Percentiles rank a stretch among this genome's conserved stretches.
phyloP scores from a whole-genome alignment of 2,797 vertebrate genomes.

The Malacoctenus gilli region DNA sequence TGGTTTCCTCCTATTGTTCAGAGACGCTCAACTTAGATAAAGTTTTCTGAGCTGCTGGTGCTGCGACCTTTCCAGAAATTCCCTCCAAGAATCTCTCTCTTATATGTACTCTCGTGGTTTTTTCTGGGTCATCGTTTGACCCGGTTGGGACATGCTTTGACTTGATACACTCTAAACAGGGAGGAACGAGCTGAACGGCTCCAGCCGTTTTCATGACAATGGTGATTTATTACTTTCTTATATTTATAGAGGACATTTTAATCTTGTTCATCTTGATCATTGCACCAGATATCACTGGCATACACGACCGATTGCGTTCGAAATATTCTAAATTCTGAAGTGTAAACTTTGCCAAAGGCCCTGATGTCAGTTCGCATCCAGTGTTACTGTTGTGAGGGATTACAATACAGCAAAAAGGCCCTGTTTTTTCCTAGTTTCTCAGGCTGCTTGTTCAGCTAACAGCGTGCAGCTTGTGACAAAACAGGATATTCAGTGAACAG shows the following conservation, averaged over 20 bases:
- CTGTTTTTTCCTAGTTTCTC: conserved; percentile 28
- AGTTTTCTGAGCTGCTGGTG: no score
- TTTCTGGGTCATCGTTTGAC: no score
- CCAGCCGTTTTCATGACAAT: no score
- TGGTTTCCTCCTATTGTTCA: no score
- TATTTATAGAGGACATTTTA: neutral
- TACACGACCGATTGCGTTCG: conserved; percentile 1
- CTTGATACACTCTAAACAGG: no score
- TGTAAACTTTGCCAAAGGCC: neutral
- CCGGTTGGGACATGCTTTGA: no score
- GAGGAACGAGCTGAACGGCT: no score
- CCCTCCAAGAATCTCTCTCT: no score
- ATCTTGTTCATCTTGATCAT: neutral
- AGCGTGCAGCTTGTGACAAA: conserved; percentile 48
- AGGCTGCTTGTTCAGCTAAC: conserved; percentile 25
- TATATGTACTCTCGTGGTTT: no score
- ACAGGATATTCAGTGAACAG: conserved; percentile 47
- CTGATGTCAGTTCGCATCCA: neutral
- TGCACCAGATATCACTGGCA: conserved; percentile 9
- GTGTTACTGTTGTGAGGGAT: conserved; percentile 6
- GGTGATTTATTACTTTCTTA: neutral
- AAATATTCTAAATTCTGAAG: neutral
- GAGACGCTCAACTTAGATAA: no score
- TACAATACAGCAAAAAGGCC: neutral
- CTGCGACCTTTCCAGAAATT: no score